Conservation (phyloP, 2,888 invertebrate genomes). For the Lepeophtheirus nordmannii region DNA sequence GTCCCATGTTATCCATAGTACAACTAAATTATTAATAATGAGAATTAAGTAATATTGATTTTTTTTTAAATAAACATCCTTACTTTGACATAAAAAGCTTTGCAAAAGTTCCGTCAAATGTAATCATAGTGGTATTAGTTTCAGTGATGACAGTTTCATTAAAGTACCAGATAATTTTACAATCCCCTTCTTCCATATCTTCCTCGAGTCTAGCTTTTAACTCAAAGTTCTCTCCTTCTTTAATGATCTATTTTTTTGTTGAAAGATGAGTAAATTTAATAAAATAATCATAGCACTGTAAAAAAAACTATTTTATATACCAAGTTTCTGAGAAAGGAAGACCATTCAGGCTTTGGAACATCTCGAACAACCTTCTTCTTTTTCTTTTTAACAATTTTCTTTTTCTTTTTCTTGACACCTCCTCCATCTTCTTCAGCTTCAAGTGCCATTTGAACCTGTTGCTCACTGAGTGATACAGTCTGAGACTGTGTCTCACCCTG, state of each 20-base stretch:
- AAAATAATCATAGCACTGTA: background rate
- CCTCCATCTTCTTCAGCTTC: constrained; percentile 35
- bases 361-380: constrained; percentile 26
- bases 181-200: constrained; percentile 25
- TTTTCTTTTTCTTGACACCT: constrained; percentile 57
- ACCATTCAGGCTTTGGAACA: constrained; percentile 15
- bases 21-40: background rate
- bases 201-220: constrained; percentile 23
- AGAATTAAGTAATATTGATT: background rate
- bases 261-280: too few relatives aligned
- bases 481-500: constrained; percentile 83
- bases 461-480: constrained; percentile 66
- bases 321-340: constrained; percentile 50
- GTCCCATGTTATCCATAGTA: constrained; percentile 13
- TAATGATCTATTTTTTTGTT: constrained; percentile 7
- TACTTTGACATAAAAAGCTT: constrained; percentile 12
- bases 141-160: constrained; percentile 15
- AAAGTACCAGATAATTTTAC: constrained; percentile 23
- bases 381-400: constrained; percentile 27
- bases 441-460: constrained; percentile 36
- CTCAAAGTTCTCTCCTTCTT: constrained; percentile 25
- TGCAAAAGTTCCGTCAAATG: constrained; percentile 22
- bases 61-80: too few relatives aligned
- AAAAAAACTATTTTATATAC: constrained; percentile 35
- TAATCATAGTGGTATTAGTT: background rate